Percentiles rank a stretch among this genome's conserved stretches.
Conservation (phyloP, 2,888 invertebrate genomes). For the Hypomecis punctinalis region DNA sequence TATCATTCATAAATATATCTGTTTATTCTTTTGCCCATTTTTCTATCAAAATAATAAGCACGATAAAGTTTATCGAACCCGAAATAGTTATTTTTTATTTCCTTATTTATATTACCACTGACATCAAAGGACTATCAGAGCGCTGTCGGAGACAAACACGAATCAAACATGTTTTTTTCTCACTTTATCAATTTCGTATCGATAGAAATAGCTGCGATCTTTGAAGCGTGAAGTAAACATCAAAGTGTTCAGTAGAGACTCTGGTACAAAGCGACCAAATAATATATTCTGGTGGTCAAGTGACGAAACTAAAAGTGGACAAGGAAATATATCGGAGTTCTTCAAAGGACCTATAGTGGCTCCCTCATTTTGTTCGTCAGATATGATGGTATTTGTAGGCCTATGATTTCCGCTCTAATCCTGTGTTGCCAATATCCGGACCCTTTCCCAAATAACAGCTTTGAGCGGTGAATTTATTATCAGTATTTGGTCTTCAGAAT, state of each 20-base stretch:
- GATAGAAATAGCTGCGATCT: constrained; percentile 20
- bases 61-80: background rate
- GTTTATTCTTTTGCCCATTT: too few relatives aligned
- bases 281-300: background rate
- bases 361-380: background rate
- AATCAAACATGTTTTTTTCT: constrained; percentile 30
- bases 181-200: constrained; percentile 21
- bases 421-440: constrained; percentile 20
- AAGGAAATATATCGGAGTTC: background rate
- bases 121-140: constrained; percentile 21
- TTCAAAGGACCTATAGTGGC: background rate
- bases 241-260: constrained; percentile 15
- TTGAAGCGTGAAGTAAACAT: constrained; percentile 18
- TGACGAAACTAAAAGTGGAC: background rate
- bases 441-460: constrained; percentile 14
- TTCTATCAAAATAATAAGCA: too few relatives aligned
- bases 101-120: background rate
- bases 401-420: constrained; percentile 10
- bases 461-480: constrained; percentile 15
- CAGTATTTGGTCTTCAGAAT: constrained; percentile 11
- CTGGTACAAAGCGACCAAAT: background rate
- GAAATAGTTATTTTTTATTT: background rate
- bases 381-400: background rate
- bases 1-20: too few relatives aligned
- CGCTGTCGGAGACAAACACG: constrained; percentile 11